A percentile compares a stretch with the other conserved stretches of the same genome.
Evolutionary conservation across 2,888 invertebrate genomes (phyloP).

Genomic region (Graphium colonna): DNA sequence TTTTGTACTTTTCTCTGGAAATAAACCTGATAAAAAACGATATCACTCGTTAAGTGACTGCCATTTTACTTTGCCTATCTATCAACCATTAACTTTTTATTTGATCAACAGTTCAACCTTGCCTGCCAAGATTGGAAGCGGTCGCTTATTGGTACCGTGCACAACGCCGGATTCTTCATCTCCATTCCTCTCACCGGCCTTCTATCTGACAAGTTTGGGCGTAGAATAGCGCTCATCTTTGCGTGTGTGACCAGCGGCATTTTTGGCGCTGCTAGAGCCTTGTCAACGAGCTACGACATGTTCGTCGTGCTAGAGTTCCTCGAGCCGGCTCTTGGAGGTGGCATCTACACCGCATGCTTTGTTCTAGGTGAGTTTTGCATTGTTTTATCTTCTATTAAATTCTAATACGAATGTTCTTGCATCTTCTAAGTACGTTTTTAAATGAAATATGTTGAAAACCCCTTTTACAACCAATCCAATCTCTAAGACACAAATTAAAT

Average conservation of each 20-base stretch:
- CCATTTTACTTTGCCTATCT: no score
- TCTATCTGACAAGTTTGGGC: conserved; percentile 85
- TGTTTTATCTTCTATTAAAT: no score
- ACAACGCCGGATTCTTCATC: conserved; percentile 86
- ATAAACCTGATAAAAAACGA: no score
- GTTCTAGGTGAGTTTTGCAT: conserved; percentile 82
- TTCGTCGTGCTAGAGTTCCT: conserved; percentile 80
- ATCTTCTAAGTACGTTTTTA: no score
- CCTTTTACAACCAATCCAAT: no score
- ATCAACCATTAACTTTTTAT: no score
- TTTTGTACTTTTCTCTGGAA: no score
- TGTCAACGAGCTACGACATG: conserved; percentile 79
- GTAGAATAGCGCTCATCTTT: conserved; percentile 80
- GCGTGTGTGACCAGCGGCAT: conserved; percentile 77
- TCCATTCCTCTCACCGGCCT: conserved; percentile 85
- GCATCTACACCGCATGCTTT: conserved; percentile 81
- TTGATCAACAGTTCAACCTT: conserved; percentile 85
- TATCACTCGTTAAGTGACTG: no score
- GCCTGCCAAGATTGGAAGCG: conserved; percentile 87
- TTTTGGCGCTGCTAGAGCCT: conserved; percentile 78
- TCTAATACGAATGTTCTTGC: no score
- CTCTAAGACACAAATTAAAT: no score
- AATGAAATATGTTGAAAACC: no score
- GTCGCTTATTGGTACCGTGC: conserved; percentile 86
- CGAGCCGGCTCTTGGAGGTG: conserved; percentile 79